Conservation (phyloP, 2,113 vertebrate species). For the Orthonyx spaldingii region DNA sequence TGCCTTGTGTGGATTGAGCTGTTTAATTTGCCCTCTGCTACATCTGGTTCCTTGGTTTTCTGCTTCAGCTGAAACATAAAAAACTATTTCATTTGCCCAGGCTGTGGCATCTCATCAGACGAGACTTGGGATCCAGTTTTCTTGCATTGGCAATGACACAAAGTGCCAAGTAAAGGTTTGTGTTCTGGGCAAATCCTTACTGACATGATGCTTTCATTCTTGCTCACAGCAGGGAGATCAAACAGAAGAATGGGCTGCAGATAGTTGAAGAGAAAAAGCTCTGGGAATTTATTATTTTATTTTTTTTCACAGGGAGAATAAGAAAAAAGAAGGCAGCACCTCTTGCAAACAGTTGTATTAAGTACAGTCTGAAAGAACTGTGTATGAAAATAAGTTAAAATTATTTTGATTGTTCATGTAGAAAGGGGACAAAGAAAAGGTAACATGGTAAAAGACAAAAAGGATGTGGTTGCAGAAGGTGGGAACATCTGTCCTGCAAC, state of each 20-base stretch:
- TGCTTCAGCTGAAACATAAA: background rate
- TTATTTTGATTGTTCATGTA: background rate
- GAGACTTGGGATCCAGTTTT: background rate
- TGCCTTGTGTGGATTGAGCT: background rate
- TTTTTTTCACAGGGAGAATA: background rate
- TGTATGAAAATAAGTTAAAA: slow-evolving; percentile 28
- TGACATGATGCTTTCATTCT: background rate
- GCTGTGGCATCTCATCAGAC: background rate
- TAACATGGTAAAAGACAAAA: background rate
- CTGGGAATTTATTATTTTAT: background rate
- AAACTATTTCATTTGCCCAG: background rate
- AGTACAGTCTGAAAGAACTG: background rate
- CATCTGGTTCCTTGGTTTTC: background rate
- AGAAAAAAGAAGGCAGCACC: background rate
- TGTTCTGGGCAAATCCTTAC: background rate
- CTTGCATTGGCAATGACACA: background rate
- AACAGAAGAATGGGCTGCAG: slow-evolving; percentile 10
- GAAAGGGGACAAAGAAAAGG: background rate
- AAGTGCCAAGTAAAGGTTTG: background rate
- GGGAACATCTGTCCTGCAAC: background rate
- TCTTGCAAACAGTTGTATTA: background rate
- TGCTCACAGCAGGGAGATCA: background rate
- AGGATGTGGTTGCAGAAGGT: background rate
- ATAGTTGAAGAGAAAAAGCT: background rate
- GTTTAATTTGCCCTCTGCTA: background rate